Evolutionary conservation across 2,888 invertebrate species (phyloP), one percentile per base, ranked within the genome.

Genomic region (Mythimna ferrago): DNA sequence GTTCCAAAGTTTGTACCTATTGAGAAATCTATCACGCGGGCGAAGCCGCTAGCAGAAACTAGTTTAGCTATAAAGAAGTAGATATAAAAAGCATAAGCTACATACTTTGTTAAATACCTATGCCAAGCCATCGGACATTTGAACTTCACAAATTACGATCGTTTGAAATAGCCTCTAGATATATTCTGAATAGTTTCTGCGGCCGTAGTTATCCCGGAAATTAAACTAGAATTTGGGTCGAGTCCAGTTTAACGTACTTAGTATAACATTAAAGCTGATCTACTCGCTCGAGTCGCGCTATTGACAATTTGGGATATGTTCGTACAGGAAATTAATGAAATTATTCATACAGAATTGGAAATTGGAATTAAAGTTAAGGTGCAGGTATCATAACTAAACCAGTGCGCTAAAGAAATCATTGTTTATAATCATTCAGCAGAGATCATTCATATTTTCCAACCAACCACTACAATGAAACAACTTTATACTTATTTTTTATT

Each of bases 201-300:
- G 57, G 35, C 41, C 44, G 61, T 48, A 57, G 65, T n/a, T 68
- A 58, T 38, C 11, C 81, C 79, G 79, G 79, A 80, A 80, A 80
- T 80, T 76, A 66, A 80, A 71, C 78, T 60, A 68, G 81, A 79
- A 80, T 80, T 44, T 81, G 41, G 79, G 76, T 80, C 76, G 64
- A 71, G 35, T 67, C 32, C 71, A 76, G 69, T 69, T 21, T 56
- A 76, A 58, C 48, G 35, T 71, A 73, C 21, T n/a, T 69, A 62
- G 1, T 66, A 32, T 32, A 61, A 48, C 32, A 70, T 61, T 75
- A 76, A 19, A 70, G 44, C 51, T 58, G 41, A 63, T 71, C 62
- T 71, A 53, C 19, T 38, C 62, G 71, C 44, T 70, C 41, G 56
- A 41, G 54, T 32, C 38, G 19, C n/a, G 21, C 32, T 48, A 57